These are phyloP conservation scores for Hypselothyrea guttata DNA, from an alignment of 2,888 invertebrate species.

Conservation along the genomic window DNA sequence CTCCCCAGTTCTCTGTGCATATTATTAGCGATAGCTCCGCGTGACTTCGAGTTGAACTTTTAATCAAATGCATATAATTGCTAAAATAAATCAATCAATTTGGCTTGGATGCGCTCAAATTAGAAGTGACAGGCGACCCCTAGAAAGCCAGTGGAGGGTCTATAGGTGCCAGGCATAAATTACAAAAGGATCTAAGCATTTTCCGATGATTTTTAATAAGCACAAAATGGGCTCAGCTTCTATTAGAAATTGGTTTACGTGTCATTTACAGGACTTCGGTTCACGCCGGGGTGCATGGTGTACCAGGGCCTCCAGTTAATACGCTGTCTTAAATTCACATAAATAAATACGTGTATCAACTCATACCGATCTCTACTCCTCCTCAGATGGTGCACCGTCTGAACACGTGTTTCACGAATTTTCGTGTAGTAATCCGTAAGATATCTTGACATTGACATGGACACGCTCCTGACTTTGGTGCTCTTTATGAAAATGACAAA, in stretches of 20 bases:
- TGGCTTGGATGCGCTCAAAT: constrained; percentile 64
- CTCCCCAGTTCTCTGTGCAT: constrained; percentile 39
- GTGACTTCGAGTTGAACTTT: constrained; percentile 69
- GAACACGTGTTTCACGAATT: constrained; percentile 46
- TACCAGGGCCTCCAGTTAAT: constrained; percentile 35
- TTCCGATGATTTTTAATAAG: constrained; percentile 42
- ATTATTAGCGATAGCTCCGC: constrained; percentile 70
- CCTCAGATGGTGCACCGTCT: constrained; percentile 1
- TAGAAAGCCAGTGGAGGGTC: too few relatives aligned
- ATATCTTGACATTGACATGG: constrained; percentile 41
- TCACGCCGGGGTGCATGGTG: background rate
- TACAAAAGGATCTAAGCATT: constrained; percentile 23
- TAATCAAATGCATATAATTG: constrained; percentile 79
- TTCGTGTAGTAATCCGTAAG: constrained; percentile 53
- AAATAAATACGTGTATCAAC: constrained; percentile 50
- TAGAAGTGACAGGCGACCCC: constrained; percentile 62
- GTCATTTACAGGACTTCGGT: constrained; percentile 43
- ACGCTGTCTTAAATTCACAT: constrained; percentile 55
- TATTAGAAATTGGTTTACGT: constrained; percentile 64
- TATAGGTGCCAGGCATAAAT: constrained; percentile 50
- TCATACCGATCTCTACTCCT: constrained; percentile 48
- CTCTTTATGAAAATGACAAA: constrained; percentile 75
- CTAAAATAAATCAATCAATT: constrained; percentile 79
- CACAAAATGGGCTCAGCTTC: constrained; percentile 15
- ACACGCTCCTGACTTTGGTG: constrained; percentile 62